phyloP scores from a whole-genome alignment of 1,140 invertebrate species.

The Aphaenogaster rudis region DNA sequence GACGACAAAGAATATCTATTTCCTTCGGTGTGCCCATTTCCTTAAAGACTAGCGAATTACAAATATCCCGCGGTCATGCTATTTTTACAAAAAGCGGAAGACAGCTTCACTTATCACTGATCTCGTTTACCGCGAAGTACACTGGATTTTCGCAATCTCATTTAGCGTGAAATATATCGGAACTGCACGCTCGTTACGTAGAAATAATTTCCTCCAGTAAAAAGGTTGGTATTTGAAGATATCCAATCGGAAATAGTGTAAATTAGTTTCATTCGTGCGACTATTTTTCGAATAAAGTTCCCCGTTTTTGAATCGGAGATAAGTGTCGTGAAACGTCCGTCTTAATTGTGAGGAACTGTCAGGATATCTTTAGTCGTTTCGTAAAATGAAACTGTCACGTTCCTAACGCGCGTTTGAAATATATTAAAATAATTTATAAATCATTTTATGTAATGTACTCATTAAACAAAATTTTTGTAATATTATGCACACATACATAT shows the following conservation, averaged over 20 bases:
- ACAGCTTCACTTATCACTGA: conserved; percentile 25
- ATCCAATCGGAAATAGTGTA: conserved; percentile 45
- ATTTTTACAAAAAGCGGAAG: conserved; percentile 15
- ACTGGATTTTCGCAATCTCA: conserved; percentile 14
- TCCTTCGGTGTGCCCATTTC: not conserved
- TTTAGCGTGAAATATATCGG: conserved; percentile 22
- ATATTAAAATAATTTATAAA: conserved; percentile 4
- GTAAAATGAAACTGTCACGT: not conserved
- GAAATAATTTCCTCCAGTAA: conserved; percentile 53
- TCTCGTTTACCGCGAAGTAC: conserved; percentile 19
- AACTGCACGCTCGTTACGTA: conserved; percentile 33
- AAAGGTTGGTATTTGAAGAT: conserved; percentile 19
- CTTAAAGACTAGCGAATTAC: not conserved
- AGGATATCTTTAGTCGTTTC: not conserved
- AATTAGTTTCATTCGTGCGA: conserved; percentile 47
- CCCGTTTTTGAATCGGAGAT: conserved; percentile 14
- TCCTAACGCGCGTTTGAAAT: not conserved
- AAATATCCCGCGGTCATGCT: not conserved
- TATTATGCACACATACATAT: not conserved
- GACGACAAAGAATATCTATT: not conserved
- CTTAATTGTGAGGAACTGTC: conserved; percentile 12
- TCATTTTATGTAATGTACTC: not conserved
- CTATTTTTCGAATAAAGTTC: conserved; percentile 27
- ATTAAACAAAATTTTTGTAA: not conserved
- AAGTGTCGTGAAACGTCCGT: conserved; percentile 20